Evolutionary conservation across 2,797 vertebrate genomes (phyloP).

Genomic region (Hyperoplus immaculatus): DNA sequence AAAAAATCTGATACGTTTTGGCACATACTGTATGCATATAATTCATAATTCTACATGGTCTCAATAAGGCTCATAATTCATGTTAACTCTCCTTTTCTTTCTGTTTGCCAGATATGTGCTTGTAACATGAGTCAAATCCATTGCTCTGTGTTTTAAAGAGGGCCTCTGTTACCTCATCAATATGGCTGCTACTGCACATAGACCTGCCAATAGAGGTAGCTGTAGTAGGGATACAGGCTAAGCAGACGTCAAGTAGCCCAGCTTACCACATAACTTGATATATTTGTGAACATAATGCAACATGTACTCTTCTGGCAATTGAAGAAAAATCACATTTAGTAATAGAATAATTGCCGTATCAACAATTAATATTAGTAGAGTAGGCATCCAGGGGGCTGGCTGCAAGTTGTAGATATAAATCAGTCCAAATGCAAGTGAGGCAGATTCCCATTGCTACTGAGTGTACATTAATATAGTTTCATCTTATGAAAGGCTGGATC

Average conservation of each 20-base stretch:
- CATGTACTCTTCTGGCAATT: neutral
- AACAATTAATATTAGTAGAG: neutral
- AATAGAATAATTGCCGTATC: conserved; percentile 8
- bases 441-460: neutral
- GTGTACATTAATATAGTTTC: neutral
- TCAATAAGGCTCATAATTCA: conserved; percentile 17
- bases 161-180: neutral
- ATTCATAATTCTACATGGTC: conserved; percentile 19
- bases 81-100: conserved; percentile 21
- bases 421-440: neutral
- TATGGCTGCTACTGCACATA: conserved; percentile 15
- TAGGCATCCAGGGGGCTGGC: neutral
- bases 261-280: conserved; percentile 1
- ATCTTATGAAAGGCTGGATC: neutral
- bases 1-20: conserved; percentile 11
- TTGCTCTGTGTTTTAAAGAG: conserved; percentile 15
- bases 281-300: neutral
- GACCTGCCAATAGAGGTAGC: conserved; percentile 14
- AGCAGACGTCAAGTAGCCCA: conserved; percentile 3
- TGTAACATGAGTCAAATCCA: conserved; percentile 15
- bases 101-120: conserved; percentile 21
- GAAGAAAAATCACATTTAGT: neutral
- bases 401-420: conserved; percentile 5
- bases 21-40: conserved; percentile 10
- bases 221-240: neutral